Base-by-base conservation (phyloP, 2,888 invertebrate genomes). In the Eupithecia subfuscata region DNA sequence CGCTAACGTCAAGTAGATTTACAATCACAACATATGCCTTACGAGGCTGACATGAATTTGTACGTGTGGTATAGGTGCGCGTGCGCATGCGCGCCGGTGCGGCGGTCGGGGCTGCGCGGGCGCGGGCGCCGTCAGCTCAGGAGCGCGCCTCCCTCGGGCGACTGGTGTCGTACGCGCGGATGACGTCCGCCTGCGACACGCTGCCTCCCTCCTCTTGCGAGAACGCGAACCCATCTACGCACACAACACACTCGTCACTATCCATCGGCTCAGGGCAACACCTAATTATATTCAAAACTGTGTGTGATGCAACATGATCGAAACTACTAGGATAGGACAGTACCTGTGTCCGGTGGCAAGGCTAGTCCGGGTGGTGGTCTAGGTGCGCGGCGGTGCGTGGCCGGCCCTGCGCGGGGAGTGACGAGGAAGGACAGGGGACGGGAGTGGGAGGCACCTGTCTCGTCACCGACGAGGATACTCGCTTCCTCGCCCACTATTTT, bases 181-280 rank as follows among this genome's bases (percentile, higher is more conserved):
- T 99, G 89, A 99, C 97, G 88, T 98, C 98, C 82, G 98, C 97
- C 95, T 99, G 98, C 71, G 98, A 97, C 81, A 99, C 98, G 85
- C 97, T 98, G 82, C 99, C 99, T 89, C 98, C 98, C 95, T 99
- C 99, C 95, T 99, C 99, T 97, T 99, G 99, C 67, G 99, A 99
- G 95, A 99, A 99, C 83, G 99, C 99, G 95, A 98, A 99, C 81
- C 99, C 99, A 97, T 99, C 99, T 99, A 95, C 80, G 88, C 81
- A 84, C 78, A 79, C 73, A 67, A 69, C 56, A 40, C 12, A 76
- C 18, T 25, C 14, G 60, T 73, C 60, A 60, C 16, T 18, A 68
- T 18, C 52, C 65, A 30, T 12, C 43, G 25, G 16, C 25, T 25
- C 9, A 16, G 1, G 16, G 16, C 18, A 48, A 5, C 14, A 63